phyloP scores from a whole-genome alignment of 1,140 invertebrate species.

The Drosophila obscura region DNA sequence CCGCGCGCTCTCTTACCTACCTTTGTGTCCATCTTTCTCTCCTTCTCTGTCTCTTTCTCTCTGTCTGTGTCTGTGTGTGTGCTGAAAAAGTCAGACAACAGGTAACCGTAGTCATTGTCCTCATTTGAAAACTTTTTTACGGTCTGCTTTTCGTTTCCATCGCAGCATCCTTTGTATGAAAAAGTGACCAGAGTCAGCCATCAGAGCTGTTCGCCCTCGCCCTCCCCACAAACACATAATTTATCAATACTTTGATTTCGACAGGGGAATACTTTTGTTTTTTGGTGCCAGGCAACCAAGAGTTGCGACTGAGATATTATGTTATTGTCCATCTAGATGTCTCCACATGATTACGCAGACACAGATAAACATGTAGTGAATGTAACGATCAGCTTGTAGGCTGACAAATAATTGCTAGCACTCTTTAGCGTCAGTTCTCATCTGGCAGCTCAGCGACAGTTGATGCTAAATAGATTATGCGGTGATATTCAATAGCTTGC shows the following conservation, averaged over 20 bases:
- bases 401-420: not conserved
- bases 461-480: constrained; percentile 72
- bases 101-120: constrained; percentile 35
- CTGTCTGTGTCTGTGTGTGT: no score
- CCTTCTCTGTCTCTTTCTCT: not conserved
- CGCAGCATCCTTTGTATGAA: constrained; percentile 8
- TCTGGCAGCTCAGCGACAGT: constrained; percentile 50
- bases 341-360: constrained; percentile 30
- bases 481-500: constrained; percentile 43
- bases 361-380: constrained; percentile 13
- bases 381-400: not conserved
- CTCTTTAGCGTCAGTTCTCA: constrained; percentile 6
- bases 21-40: not conserved
- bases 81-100: constrained; percentile 21
- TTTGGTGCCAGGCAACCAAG: constrained; percentile 39
- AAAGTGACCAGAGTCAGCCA: constrained; percentile 29
- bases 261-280: constrained; percentile 28
- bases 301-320: constrained; percentile 12
- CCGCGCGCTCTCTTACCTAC: not conserved
- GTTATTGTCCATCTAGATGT: constrained; percentile 5
- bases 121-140: constrained; percentile 12
- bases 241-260: constrained; percentile 47
- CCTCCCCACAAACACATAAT: constrained; percentile 38
- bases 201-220: constrained; percentile 28
- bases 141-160: not conserved